phyloP scores from a whole-genome alignment of 2,797 vertebrate genomes.

The Graptemys geographica region DNA sequence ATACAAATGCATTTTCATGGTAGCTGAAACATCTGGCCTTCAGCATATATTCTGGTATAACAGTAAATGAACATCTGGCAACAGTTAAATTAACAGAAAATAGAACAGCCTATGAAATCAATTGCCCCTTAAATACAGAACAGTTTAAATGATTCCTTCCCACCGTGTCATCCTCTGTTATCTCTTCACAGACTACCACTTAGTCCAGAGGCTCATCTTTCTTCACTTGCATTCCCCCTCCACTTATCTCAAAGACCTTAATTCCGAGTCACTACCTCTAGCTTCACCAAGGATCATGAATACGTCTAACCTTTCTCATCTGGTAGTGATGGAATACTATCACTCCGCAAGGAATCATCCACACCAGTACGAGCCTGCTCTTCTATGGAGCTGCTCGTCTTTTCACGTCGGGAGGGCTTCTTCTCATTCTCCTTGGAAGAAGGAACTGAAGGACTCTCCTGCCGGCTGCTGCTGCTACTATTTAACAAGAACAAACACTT shows the following conservation, averaged over 20 bases:
- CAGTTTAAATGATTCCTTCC: background rate
- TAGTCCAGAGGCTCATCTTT: background rate
- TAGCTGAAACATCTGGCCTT: background rate
- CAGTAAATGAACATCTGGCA: background rate
- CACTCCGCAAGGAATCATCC: slow-evolving; percentile 87
- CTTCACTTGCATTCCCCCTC: background rate
- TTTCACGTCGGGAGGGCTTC: slow-evolving; percentile 72
- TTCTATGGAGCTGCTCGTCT: slow-evolving; percentile 84
- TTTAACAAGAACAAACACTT: slow-evolving; percentile 7
- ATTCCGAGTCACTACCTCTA: background rate
- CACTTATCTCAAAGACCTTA: background rate
- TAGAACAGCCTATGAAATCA: accelerated
- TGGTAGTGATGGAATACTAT: slow-evolving; percentile 83
- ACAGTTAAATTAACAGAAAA: background rate
- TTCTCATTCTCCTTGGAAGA: slow-evolving; percentile 80
- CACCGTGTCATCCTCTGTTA: background rate
- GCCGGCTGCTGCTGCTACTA: slow-evolving; percentile 83
- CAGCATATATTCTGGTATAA: background rate
- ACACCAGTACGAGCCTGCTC: slow-evolving; percentile 85
- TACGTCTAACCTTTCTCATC: slow-evolving; percentile 90
- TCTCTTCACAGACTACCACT: background rate
- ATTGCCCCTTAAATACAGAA: background rate
- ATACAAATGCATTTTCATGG: background rate
- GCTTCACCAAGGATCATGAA: background rate
- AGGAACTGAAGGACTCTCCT: slow-evolving; percentile 80